Evolutionary conservation across 2,113 vertebrate species (phyloP).

Genomic region (Thalassarche chlororhynchos): DNA sequence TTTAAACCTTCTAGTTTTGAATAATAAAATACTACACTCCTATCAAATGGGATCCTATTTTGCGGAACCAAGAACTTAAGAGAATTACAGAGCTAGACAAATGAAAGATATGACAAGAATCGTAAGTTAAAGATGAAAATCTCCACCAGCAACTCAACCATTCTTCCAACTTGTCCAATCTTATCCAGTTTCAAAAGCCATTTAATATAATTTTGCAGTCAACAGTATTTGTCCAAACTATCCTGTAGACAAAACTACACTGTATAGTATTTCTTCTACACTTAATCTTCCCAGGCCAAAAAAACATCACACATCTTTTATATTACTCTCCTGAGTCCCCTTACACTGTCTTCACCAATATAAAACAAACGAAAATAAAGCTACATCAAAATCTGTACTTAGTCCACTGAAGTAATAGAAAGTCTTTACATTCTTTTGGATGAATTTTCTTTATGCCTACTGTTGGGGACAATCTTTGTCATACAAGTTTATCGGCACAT

Average conservation of each 20-base stretch:
- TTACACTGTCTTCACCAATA: background rate
- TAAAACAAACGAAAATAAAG: background rate
- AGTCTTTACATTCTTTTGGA: background rate
- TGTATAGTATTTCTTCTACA: background rate
- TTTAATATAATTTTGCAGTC: background rate
- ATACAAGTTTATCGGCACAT: background rate
- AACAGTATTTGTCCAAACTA: background rate
- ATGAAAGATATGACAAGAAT: background rate
- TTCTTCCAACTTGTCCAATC: background rate
- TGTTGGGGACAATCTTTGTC: background rate
- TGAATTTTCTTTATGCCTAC: background rate
- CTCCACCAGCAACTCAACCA: background rate
- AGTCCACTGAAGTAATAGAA: background rate
- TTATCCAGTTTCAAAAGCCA: background rate
- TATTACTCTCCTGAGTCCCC: background rate
- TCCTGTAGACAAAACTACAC: background rate
- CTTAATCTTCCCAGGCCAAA: background rate
- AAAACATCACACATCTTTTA: background rate
- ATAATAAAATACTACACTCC: background rate
- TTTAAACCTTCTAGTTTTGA: background rate
- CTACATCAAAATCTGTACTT: background rate
- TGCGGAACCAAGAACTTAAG: background rate
- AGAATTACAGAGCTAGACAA: background rate
- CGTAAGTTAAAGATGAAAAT: background rate
- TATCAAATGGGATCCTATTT: background rate